Evolutionary conservation across 2,797 vertebrate species (phyloP).

Genomic region (Acridotheres tristis): DNA sequence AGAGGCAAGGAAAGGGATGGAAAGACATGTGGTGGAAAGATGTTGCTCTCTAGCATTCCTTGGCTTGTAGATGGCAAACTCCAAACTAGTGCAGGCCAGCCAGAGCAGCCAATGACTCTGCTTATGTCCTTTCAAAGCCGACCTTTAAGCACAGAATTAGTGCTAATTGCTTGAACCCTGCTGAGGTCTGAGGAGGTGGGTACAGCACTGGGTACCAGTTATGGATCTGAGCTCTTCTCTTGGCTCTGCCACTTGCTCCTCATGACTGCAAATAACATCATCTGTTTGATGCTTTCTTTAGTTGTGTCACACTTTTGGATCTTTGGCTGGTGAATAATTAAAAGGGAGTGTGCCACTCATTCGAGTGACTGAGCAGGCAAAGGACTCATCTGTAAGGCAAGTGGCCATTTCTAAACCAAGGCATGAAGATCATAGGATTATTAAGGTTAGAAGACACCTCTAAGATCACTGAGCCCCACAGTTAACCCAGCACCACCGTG

Average conservation of each 20-base stretch:
- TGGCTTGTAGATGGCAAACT: conserved; percentile 16
- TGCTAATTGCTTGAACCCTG: not conserved
- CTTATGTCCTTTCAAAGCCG: not conserved
- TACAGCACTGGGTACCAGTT: not conserved
- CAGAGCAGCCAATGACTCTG: not conserved
- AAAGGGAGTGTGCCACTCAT: not conserved
- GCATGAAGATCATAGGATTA: not conserved
- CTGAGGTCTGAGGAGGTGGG: not conserved
- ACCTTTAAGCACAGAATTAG: not conserved
- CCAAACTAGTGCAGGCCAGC: not conserved
- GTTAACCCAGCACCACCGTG: fast-evolving
- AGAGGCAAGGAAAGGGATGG: not conserved
- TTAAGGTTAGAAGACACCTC: not conserved
- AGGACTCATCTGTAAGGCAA: not conserved
- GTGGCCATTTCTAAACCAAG: not conserved
- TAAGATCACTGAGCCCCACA: fast-evolving
- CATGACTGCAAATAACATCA: not conserved
- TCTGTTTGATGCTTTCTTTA: fast-evolving
- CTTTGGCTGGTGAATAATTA: not conserved
- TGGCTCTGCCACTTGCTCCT: not conserved
- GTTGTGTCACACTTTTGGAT: not conserved
- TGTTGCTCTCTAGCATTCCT: not conserved
- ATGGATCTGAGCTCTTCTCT: not conserved
- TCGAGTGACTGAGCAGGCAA: not conserved
- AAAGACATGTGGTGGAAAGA: conserved; percentile 30